A percentile compares a stretch with the other conserved stretches of the same genome.
Conservation (phyloP, 2,797 vertebrate species). For the Sebastes variabilis region DNA sequence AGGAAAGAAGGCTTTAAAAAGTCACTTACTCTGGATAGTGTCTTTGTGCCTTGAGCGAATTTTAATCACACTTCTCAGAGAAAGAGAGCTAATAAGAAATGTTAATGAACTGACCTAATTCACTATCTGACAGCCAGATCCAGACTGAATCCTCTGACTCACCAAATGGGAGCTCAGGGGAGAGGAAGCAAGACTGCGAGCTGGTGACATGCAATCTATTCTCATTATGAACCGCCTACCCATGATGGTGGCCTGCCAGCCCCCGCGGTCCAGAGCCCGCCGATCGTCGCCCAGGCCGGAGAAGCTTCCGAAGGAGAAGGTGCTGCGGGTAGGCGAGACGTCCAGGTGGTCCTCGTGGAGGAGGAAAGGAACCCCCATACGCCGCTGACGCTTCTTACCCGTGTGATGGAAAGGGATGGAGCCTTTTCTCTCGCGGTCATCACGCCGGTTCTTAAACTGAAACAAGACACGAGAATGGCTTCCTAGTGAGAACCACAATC, state of each 20-base stretch:
- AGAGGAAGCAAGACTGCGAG: not conserved
- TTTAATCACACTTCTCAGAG: constrained; percentile 27
- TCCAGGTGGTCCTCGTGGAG: constrained; percentile 96
- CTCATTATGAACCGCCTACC: constrained; percentile 75
- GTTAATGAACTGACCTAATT: constrained; percentile 59
- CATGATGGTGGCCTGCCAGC: constrained; percentile 97
- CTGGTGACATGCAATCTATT: not conserved
- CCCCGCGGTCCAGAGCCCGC: constrained; percentile 90
- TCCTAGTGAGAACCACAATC: not conserved
- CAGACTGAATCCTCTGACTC: constrained; percentile 47
- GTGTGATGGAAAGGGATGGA: constrained; percentile 96
- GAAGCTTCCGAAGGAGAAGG: constrained; percentile 97
- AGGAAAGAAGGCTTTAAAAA: not conserved
- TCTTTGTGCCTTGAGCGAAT: not conserved
- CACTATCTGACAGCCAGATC: constrained; percentile 22
- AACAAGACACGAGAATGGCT: not conserved
- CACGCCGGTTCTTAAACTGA: constrained; percentile 96
- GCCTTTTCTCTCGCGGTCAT: constrained; percentile 96
- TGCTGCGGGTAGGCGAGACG: constrained; percentile 96
- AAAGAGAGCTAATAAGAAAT: constrained; percentile 25
- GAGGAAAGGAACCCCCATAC: constrained; percentile 96
- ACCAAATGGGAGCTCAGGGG: not conserved
- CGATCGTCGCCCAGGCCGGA: constrained; percentile 96
- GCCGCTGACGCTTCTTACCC: constrained; percentile 93
- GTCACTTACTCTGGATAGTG: not conserved